Percentiles rank a stretch among this genome's conserved stretches.
Conservation (phyloP, 2,797 vertebrate genomes). For the Pangasius larnaudii region DNA sequence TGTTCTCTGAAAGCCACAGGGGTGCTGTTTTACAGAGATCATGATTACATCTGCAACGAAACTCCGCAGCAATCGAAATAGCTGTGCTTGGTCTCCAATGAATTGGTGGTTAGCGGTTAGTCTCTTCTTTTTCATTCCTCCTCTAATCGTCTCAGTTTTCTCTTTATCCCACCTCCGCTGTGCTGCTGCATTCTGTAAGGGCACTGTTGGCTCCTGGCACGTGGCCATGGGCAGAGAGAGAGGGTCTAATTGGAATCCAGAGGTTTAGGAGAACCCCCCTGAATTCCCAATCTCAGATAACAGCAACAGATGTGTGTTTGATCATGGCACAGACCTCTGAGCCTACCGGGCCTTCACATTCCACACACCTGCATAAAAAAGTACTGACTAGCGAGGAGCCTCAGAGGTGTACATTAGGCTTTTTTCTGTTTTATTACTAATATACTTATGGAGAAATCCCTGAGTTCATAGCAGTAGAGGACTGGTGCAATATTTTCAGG, state of each 20-base stretch:
- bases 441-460: neutral
- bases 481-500: neutral
- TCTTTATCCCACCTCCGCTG: slow-evolving; percentile 1
- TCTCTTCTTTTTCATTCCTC: slow-evolving; percentile 11
- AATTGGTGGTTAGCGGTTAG: neutral
- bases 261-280: slow-evolving; percentile 69
- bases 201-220: slow-evolving; percentile 74
- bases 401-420: slow-evolving; percentile 21
- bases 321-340: slow-evolving; percentile 66
- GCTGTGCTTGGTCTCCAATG: neutral
- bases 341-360: slow-evolving; percentile 40
- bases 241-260: slow-evolving; percentile 82
- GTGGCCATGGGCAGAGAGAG: slow-evolving; percentile 71
- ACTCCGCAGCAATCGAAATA: neutral
- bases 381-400: neutral
- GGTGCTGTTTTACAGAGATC: neutral
- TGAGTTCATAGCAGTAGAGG: neutral
- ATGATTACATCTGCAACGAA: neutral
- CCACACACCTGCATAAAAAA: slow-evolving; percentile 28
- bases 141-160: slow-evolving; percentile 20
- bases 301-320: slow-evolving; percentile 77
- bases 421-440: slow-evolving; percentile 6
- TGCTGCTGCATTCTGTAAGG: slow-evolving; percentile 44
- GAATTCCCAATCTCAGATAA: slow-evolving; percentile 52
- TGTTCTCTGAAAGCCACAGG: neutral